Evolutionary conservation across 1,140 invertebrate genomes (phyloP).

Genomic region (Leucophenga varia): DNA sequence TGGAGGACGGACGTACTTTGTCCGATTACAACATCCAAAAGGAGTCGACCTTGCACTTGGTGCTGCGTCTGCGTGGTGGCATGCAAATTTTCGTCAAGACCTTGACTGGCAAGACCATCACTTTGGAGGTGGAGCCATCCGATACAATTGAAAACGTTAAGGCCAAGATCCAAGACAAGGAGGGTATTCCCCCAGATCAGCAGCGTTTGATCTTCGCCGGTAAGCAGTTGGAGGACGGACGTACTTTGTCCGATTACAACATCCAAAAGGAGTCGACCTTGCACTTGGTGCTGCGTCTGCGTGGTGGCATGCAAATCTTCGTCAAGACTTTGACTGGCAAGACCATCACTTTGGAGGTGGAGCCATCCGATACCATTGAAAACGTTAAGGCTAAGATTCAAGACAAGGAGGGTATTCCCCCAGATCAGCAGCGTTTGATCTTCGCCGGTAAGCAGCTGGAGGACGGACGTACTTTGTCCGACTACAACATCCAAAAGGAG

Average conservation of each 20-base stretch:
- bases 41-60: slow-evolving; percentile 86
- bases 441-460: too few species aligned
- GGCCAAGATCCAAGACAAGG: slow-evolving; percentile 71
- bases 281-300: too few species aligned
- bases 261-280: slow-evolving; percentile 90
- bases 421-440: too few species aligned
- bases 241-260: slow-evolving; percentile 80
- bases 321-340: too few species aligned
- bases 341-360: too few species aligned
- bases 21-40: slow-evolving; percentile 79
- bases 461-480: slow-evolving; percentile 63
- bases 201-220: slow-evolving; percentile 69
- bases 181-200: slow-evolving; percentile 62
- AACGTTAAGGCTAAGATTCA: too few species aligned
- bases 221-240: slow-evolving; percentile 70
- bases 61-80: slow-evolving; percentile 72
- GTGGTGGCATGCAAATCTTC: too few species aligned
- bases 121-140: slow-evolving; percentile 60
- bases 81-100: slow-evolving; percentile 65
- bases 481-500: slow-evolving; percentile 83
- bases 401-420: too few species aligned
- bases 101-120: slow-evolving; percentile 12
- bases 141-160: slow-evolving; percentile 74
- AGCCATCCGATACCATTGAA: too few species aligned
- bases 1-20: slow-evolving; percentile 66